Evolutionary conservation across 1,140 invertebrate genomes (phyloP).

Genomic region (Drosophila prosaltans): DNA sequence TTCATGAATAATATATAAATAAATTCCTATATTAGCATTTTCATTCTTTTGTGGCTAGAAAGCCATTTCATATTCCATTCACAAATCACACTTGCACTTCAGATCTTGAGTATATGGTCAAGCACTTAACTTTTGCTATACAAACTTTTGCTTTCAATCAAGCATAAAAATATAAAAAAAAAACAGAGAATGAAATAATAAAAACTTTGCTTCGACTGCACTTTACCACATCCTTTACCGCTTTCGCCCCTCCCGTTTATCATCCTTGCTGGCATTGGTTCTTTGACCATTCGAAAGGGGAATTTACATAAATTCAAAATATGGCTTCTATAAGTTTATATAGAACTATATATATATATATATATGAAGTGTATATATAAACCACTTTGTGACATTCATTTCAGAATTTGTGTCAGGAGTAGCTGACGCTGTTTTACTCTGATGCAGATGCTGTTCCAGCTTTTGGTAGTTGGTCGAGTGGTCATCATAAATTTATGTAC

Average conservation of each 20-base stretch:
- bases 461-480: conserved; percentile 6
- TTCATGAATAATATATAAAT: not conserved
- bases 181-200: not conserved
- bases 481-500: conserved; percentile 78
- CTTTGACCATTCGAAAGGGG: conserved; percentile 54
- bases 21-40: not conserved
- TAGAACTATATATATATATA: conserved; percentile 28
- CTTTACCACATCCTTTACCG: conserved; percentile 61
- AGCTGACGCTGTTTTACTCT: conserved; percentile 9
- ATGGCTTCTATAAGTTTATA: conserved; percentile 35
- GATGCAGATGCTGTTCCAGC: not conserved
- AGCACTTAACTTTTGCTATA: conserved; percentile 59
- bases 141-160: conserved; percentile 73
- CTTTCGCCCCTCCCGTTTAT: not conserved
- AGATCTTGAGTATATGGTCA: conserved; percentile 31
- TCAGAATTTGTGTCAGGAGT: conserved; percentile 68
- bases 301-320: conserved; percentile 59
- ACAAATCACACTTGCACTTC: conserved; percentile 10
- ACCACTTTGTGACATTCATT: conserved; percentile 58
- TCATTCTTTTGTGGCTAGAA: not conserved
- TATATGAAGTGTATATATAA: conserved; percentile 33
- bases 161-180: conserved; percentile 16
- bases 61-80: conserved; percentile 9
- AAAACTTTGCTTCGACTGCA: conserved; percentile 55
- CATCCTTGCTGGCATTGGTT: conserved; percentile 1